phyloP scores from a whole-genome alignment of 2,888 invertebrate genomes.

The Cyclophora punctaria region DNA sequence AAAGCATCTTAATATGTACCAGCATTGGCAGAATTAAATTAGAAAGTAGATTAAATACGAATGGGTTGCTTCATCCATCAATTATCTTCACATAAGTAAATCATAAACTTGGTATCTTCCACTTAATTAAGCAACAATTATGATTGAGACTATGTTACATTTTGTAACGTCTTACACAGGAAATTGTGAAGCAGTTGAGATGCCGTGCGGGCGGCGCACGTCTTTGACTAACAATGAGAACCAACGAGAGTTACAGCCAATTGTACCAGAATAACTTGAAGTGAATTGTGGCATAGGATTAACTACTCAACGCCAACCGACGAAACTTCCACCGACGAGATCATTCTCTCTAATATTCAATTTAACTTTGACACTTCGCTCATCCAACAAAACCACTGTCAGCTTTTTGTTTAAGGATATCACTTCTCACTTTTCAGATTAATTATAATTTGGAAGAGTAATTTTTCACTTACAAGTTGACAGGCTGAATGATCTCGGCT shows the following conservation, averaged over 20 bases:
- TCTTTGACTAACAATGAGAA: constrained; percentile 42
- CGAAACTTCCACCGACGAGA: constrained; percentile 55
- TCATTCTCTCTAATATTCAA: constrained; percentile 74
- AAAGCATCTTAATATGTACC: too few species aligned
- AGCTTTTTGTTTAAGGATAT: constrained; percentile 54
- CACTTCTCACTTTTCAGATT: constrained; percentile 36
- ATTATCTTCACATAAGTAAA: too few species aligned
- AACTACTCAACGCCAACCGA: constrained; percentile 61
- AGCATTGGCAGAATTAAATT: too few species aligned
- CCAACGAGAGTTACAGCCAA: constrained; percentile 53
- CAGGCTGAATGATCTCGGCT: constrained; percentile 2
- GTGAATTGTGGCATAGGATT: constrained; percentile 69
- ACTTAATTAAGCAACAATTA: too few species aligned
- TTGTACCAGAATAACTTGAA: constrained; percentile 59
- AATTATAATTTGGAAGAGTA: constrained; percentile 31
- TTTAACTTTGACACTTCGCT: constrained; percentile 74
- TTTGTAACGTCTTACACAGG: background rate
- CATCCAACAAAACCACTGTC: constrained; percentile 60
- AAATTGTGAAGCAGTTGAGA: constrained; percentile 9
- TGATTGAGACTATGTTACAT: too few species aligned
- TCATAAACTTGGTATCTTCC: too few species aligned
- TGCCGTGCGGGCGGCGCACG: constrained; percentile 1
- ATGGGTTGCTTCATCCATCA: too few species aligned
- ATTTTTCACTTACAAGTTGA: constrained; percentile 27
- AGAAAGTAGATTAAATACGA: too few species aligned